Conservation (phyloP, 2,797 vertebrate species). For the Brachyalestes nurse region DNA sequence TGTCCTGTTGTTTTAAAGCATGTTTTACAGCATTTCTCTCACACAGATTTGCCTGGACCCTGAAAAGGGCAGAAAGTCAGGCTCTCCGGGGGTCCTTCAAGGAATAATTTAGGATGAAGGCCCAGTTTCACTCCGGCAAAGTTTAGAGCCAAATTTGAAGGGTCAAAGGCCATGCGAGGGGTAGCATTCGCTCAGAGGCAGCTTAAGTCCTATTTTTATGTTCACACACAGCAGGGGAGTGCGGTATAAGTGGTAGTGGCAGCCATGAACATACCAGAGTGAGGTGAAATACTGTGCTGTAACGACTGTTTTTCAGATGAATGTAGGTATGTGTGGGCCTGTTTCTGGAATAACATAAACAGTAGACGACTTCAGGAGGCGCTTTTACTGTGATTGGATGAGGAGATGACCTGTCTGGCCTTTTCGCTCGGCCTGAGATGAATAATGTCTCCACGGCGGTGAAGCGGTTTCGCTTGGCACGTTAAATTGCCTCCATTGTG, state of each 20-base stretch:
- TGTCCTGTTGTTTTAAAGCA: not conserved
- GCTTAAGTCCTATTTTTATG: slow-evolving; percentile 69
- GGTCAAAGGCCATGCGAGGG: slow-evolving; percentile 63
- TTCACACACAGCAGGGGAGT: slow-evolving; percentile 64
- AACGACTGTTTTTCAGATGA: slow-evolving; percentile 53
- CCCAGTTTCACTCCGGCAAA: slow-evolving; percentile 69
- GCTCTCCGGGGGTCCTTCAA: slow-evolving; percentile 70
- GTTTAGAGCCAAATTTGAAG: slow-evolving; percentile 63
- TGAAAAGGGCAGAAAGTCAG: slow-evolving; percentile 68
- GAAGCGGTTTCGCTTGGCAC: slow-evolving; percentile 72
- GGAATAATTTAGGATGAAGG: slow-evolving; percentile 73
- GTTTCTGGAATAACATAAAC: slow-evolving; percentile 59
- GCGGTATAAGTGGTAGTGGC: slow-evolving; percentile 61
- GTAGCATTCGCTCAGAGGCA: slow-evolving; percentile 72
- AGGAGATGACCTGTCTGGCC: slow-evolving; percentile 51
- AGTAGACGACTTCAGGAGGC: slow-evolving; percentile 32
- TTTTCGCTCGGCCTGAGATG: slow-evolving; percentile 64
- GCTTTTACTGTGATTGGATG: slow-evolving; percentile 68
- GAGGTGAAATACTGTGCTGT: slow-evolving; percentile 42
- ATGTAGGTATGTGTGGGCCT: slow-evolving; percentile 58
- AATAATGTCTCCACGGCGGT: slow-evolving; percentile 62
- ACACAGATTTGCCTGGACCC: slow-evolving; percentile 60
- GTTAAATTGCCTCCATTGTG: slow-evolving; percentile 76
- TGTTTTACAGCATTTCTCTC: slow-evolving; percentile 40
- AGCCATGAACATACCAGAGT: slow-evolving; percentile 48